Evolutionary conservation across 2,888 invertebrate species (phyloP), one percentile per base, ranked within the genome.

Genomic region (Ectemnius continuus): DNA sequence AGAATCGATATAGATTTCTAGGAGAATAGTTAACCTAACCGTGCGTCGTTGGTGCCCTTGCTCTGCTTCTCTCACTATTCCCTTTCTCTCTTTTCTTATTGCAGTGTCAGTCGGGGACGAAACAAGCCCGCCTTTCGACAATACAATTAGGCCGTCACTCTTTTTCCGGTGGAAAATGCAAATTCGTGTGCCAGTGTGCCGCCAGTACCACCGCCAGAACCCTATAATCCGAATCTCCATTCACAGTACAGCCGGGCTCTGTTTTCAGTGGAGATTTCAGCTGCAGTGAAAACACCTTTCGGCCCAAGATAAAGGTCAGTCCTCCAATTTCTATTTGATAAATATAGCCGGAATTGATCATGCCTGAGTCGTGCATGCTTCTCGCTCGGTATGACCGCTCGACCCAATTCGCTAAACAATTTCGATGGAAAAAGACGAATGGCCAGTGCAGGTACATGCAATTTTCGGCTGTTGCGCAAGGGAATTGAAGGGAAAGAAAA

Each of bases 211-310:
- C 8, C 36, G 11, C 8, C 36, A 2, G 36, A 36, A 18, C 60
- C 47, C 48, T 52, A 48, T 60, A 60, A 60, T 26, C 60, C 67
- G 60, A 48, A 26, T 60, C 60, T 48, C 60, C 59, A 67, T 67
- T 60, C 48, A n/a, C 26, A 14, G 23, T 16, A 20, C 60, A 60
- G 52, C 36, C 36, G 11, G 6, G n/a, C n/a, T 14, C 52, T 52
- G 52, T 48, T 48, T 60, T 67, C 48, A 60, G 48, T 59, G 23
- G 28, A 60, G 60, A 28, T 20, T 20, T 20, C 18, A 4, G 18
- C 4, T 58, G 4, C 58, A 20, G 58, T 58, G 58, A 20, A 14
- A 20, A 16, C 18, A 14, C 16, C 20, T 13, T 58, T 11, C 23
- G 5, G 58, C 2, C 16, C 48, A 46, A 67, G 63, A 36, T 58